These are phyloP conservation scores for Argyrosomus regius DNA, from an alignment of 2,797 vertebrate species.

Conservation along the genomic window DNA sequence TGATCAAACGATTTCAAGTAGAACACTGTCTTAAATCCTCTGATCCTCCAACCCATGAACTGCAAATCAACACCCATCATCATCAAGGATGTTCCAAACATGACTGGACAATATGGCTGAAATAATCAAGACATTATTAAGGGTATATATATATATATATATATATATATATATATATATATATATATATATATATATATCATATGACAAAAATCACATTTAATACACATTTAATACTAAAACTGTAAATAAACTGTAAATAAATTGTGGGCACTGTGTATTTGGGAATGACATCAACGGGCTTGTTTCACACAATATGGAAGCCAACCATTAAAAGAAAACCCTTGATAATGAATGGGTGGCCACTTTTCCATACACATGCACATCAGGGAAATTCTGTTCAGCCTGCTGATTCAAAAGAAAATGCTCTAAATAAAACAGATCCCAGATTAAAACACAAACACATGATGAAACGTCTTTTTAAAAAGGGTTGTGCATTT, in stretches of 20 bases:
- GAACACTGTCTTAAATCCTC: neutral
- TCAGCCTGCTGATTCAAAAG: neutral
- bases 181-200: neutral
- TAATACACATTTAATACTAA: neutral
- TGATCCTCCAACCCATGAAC: accelerated
- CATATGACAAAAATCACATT: neutral
- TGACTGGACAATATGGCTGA: too few species aligned
- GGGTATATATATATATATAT: too few species aligned
- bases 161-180: neutral
- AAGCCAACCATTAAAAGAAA: neutral
- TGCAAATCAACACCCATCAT: neutral
- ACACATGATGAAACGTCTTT: neutral
- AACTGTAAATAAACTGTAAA: neutral
- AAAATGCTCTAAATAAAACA: neutral
- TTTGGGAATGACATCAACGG: neutral
- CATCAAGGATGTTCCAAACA: neutral
- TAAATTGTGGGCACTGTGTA: neutral
- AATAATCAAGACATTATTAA: neutral
- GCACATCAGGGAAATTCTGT: neutral
- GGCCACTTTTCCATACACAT: neutral
- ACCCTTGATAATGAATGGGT: neutral
- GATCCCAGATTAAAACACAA: neutral
- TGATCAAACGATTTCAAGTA: neutral
- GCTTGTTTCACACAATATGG: neutral
- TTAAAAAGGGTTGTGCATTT: neutral